Conservation (phyloP, 1,140 invertebrate species). For the Pectinophora gossypiella region DNA sequence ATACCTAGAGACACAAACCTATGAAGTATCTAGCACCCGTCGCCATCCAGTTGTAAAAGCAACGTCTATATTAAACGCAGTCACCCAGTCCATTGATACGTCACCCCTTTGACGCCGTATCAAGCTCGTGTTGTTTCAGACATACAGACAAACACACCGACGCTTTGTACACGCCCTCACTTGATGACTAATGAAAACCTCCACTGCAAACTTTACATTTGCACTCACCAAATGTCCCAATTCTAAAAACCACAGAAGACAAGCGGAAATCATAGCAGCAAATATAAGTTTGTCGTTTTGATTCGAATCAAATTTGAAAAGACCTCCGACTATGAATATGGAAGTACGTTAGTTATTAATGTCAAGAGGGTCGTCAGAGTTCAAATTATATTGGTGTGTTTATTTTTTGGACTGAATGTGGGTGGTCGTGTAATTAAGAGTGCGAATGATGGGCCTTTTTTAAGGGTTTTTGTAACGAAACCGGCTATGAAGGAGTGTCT, state of each 20-base stretch:
- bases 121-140: conserved; percentile 58
- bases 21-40: too few species aligned
- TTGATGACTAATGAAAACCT: conserved; percentile 51
- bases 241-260: conserved; percentile 9
- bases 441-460: conserved; percentile 58
- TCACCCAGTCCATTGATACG: conserved; percentile 33
- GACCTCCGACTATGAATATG: conserved; percentile 18
- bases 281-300: not conserved
- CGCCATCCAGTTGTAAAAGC: conserved; percentile 4
- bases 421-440: conserved; percentile 62
- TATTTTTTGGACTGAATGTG: conserved; percentile 42
- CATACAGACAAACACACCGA: conserved; percentile 54
- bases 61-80: conserved; percentile 40
- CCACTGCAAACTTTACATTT: conserved; percentile 3
- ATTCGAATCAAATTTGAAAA: conserved; percentile 18
- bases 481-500: conserved; percentile 19
- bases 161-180: conserved; percentile 37
- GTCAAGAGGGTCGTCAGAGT: too few species aligned
- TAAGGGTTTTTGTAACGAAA: conserved; percentile 24
- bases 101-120: conserved; percentile 48
- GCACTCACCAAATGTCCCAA: not conserved
- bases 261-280: conserved; percentile 4
- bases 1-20: too few species aligned
- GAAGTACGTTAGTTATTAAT: too few species aligned
- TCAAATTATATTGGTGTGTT: conserved; percentile 41